Base-by-base conservation (phyloP, 2,113 vertebrate genomes). In the Argyrosomus japonicus region DNA sequence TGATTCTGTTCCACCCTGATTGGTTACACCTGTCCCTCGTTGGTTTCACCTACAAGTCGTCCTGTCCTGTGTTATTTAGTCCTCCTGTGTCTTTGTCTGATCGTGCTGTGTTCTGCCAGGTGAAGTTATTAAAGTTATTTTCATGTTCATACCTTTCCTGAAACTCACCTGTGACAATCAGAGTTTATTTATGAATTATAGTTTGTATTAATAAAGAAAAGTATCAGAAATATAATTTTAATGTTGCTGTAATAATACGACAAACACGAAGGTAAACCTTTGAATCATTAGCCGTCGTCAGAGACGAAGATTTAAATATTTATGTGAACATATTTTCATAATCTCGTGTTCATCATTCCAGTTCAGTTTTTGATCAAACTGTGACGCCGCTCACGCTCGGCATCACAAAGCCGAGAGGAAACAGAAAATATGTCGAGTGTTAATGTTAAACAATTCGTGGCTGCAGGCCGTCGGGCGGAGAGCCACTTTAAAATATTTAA, bases 401-500 rank as follows among this genome's bases (percentile, higher is more conserved):
- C 77, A n/a, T 64, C 12, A 43, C 75, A 62, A 1, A 23, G 61
- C 70, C 63, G 75, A 77, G 36, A 78, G 72, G 85, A 86, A 86
- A 29, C 57, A 40, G 60, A 80, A 74, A 87, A 87, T 87, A 86
- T 90, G 85, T 81, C 0, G 29, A 25, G 76, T 48, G 75, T 87
- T 83, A 84, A 88, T 75, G 88, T 86, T 87, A 90, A 86, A 71
- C 72, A 43, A 60, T 67, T 77, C 75, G 19, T 88, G 78, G 82
- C 88, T 81, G 69, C 73, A 27, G 88, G 86, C 83, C 51, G 62
- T 45, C 1, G 62, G 12, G 60, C 43, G 1, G 67, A 84, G 75
- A 82, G 75, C 75, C 76, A 65, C 57, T 50, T 69, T 91, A 68
- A 91, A 80, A 83, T 90, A 90, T 89, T 90, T 79, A 89, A 88